These are phyloP conservation scores for Nycticryphes semicollaris DNA, from an alignment of 2,113 vertebrate species.

Conservation along the genomic window DNA sequence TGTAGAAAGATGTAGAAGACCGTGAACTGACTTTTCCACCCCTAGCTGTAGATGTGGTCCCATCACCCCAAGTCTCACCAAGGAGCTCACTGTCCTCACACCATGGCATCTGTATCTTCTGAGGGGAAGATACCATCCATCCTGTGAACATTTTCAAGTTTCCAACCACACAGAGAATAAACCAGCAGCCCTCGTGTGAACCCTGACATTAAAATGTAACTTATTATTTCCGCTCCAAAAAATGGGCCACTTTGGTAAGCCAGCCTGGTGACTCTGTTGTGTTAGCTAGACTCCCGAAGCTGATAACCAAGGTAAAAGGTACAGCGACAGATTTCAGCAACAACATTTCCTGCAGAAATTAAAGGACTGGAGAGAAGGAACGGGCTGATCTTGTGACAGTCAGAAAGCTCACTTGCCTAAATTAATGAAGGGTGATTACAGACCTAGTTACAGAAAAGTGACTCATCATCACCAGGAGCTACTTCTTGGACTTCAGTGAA, in stretches of 20 bases:
- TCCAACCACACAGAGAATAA: background rate
- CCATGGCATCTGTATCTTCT: background rate
- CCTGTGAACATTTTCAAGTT: background rate
- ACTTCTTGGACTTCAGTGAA: background rate
- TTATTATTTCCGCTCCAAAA: slow-evolving; percentile 18
- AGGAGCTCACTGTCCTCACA: background rate
- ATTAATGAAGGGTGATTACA: background rate
- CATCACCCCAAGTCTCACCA: background rate
- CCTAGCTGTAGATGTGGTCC: background rate
- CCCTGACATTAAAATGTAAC: background rate
- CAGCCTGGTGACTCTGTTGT: background rate
- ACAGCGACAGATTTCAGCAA: background rate
- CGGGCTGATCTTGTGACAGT: background rate
- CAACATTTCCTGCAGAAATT: background rate
- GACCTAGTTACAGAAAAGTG: background rate
- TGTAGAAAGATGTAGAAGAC: background rate
- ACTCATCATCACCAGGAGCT: background rate
- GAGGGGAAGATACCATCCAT: background rate
- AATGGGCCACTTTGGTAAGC: background rate
- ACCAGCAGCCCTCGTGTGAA: background rate
- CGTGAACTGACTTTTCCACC: background rate
- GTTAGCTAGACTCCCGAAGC: background rate
- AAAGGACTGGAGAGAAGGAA: background rate
- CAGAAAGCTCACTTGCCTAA: background rate
- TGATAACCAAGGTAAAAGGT: background rate